These are phyloP conservation scores for Odontamblyopus rebecca DNA, from an alignment of 2,797 vertebrate species.

Conservation along the genomic window DNA sequence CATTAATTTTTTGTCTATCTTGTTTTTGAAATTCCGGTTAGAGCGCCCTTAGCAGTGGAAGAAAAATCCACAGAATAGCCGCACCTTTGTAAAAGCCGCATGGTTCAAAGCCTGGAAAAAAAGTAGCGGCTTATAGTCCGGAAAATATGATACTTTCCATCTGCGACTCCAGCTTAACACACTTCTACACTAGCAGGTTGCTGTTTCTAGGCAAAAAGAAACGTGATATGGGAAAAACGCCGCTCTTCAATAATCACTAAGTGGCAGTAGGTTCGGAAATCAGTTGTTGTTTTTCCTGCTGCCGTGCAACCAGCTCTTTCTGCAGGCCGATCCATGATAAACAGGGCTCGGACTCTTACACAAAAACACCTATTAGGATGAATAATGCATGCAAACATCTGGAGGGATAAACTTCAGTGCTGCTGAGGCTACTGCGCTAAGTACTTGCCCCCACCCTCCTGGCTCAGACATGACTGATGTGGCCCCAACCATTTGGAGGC, in stretches of 20 bases:
- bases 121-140: too few relatives aligned
- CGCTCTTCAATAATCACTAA: conserved; percentile 5
- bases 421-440: conserved; percentile 31
- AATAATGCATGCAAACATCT: conserved; percentile 67
- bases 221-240: conserved; percentile 26
- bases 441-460: conserved; percentile 21
- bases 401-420: conserved; percentile 44
- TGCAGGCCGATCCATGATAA: conserved; percentile 60
- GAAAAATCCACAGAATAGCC: too few relatives aligned
- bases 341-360: conserved; percentile 39
- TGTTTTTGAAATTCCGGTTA: too few relatives aligned
- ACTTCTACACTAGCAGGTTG: not conserved
- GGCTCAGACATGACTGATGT: conserved; percentile 16
- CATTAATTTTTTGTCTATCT: too few relatives aligned
- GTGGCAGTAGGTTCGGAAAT: conserved; percentile 33
- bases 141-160: not conserved
- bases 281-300: conserved; percentile 60
- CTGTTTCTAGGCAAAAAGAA: conserved; percentile 14
- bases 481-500: not conserved
- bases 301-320: conserved; percentile 34
- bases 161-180: not conserved
- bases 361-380: conserved; percentile 55
- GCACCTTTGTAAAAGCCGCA: too few relatives aligned
- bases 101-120: too few relatives aligned
- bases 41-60: too few relatives aligned